These are phyloP conservation scores for Oxystoma pomonae DNA, from an alignment of 2,888 invertebrate genomes.

Conservation along the genomic window DNA sequence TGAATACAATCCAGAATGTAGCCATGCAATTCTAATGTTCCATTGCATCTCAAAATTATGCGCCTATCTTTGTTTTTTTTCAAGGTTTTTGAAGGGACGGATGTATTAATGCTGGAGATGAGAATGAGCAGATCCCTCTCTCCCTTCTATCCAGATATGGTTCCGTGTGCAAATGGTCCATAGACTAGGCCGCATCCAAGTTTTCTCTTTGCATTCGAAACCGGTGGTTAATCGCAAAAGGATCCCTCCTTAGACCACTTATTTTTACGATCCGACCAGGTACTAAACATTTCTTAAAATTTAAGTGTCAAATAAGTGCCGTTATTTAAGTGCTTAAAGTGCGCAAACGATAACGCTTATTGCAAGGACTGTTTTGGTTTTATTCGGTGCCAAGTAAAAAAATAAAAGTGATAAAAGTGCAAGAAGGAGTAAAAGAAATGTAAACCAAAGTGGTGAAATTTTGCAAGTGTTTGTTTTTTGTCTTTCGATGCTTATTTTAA, in stretches of 20 bases:
- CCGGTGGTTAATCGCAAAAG: slow-evolving; percentile 49
- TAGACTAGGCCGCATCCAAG: slow-evolving; percentile 55
- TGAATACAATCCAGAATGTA: neutral
- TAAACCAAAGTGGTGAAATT: too few species aligned
- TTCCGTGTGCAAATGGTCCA: slow-evolving; percentile 60
- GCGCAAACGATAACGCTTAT: slow-evolving; percentile 14
- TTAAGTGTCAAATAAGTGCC: too few species aligned
- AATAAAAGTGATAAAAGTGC: too few species aligned
- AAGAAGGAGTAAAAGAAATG: too few species aligned
- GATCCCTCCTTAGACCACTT: slow-evolving; percentile 23
- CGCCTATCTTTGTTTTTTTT: too few species aligned
- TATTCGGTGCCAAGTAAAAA: too few species aligned
- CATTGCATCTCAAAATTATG: too few species aligned
- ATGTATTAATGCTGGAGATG: neutral
- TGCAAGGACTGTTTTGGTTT: slow-evolving; percentile 1
- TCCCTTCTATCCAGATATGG: slow-evolving; percentile 36
- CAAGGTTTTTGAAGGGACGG: neutral
- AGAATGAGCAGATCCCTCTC: slow-evolving; percentile 16
- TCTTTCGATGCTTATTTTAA: too few species aligned
- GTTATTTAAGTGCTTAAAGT: too few species aligned
- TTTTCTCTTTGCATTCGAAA: slow-evolving; percentile 55
- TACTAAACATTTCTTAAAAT: too few species aligned
- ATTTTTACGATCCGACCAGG: slow-evolving; percentile 43
- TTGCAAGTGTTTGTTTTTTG: too few species aligned
- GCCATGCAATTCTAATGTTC: neutral